Conservation (phyloP, 2,888 invertebrate genomes). For the Drosophila mettleri region DNA sequence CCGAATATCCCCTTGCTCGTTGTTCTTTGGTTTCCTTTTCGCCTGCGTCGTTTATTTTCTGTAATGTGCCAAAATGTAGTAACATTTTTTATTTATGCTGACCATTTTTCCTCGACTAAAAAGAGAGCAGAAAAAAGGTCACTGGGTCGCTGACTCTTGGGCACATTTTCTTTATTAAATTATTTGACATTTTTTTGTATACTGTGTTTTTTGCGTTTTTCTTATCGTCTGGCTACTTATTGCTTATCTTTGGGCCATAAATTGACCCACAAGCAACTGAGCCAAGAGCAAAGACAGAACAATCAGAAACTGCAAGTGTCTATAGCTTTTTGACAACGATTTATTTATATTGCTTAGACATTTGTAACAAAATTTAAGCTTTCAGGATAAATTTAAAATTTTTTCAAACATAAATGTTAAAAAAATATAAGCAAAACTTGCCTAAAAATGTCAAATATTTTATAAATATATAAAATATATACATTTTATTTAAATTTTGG, state of each 20-base stretch:
- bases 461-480: neutral
- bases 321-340: slow-evolving; percentile 6
- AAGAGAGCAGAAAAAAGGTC: slow-evolving; percentile 56
- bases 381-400: neutral
- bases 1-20: slow-evolving; percentile 3
- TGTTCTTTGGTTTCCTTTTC: slow-evolving; percentile 17
- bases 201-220: slow-evolving; percentile 23
- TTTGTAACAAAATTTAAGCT: neutral
- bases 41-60: slow-evolving; percentile 48
- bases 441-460: neutral
- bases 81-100: slow-evolving; percentile 71
- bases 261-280: slow-evolving; percentile 50
- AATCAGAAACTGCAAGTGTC: slow-evolving; percentile 4
- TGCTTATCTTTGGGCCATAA: slow-evolving; percentile 62
- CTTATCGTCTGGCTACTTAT: slow-evolving; percentile 57
- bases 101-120: slow-evolving; percentile 45
- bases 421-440: too few relatives aligned
- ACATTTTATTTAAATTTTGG: neutral
- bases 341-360: slow-evolving; percentile 2
- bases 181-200: slow-evolving; percentile 58
- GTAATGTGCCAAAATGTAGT: slow-evolving; percentile 72
- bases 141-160: slow-evolving; percentile 48
- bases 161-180: slow-evolving; percentile 69
- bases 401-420: too few relatives aligned
- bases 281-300: neutral